These are phyloP conservation scores for Silurus aristotelis DNA, from an alignment of 2,797 vertebrate genomes.

Conservation along the genomic window DNA sequence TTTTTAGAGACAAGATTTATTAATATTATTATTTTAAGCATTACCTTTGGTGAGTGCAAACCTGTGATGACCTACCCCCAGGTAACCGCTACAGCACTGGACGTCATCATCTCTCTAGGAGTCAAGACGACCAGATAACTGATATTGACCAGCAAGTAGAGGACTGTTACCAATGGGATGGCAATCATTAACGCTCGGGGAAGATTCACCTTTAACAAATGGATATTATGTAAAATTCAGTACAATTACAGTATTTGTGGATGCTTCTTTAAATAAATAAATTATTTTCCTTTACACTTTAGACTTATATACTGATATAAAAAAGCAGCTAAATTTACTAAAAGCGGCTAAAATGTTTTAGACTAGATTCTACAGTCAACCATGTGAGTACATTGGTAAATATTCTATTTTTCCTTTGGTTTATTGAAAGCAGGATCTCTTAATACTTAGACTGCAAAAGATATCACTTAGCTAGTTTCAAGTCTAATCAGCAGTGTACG, in stretches of 20 bases:
- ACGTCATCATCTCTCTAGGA: conserved; percentile 81
- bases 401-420: not conserved
- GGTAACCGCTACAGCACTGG: conserved; percentile 83
- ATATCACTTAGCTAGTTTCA: not conserved
- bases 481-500: not conserved
- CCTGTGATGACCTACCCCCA: conserved; percentile 81
- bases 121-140: conserved; percentile 88
- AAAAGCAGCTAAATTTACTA: not conserved
- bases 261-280: not conserved
- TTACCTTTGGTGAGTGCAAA: not conserved
- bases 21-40: too few species aligned
- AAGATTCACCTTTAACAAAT: conserved; percentile 79
- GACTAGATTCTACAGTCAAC: not conserved
- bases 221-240: not conserved
- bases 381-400: not conserved
- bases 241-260: not conserved
- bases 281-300: not conserved
- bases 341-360: not conserved
- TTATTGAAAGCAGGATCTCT: not conserved
- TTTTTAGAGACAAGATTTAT: not conserved
- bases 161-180: conserved; percentile 83
- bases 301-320: not conserved
- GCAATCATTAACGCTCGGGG: conserved; percentile 83
- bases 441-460: not conserved
- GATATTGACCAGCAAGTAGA: conserved; percentile 87